Percentiles rank a stretch among this genome's conserved stretches.
Evolutionary conservation across 2,888 invertebrate species (phyloP).

Genomic region (Nomada ruficornis): DNA sequence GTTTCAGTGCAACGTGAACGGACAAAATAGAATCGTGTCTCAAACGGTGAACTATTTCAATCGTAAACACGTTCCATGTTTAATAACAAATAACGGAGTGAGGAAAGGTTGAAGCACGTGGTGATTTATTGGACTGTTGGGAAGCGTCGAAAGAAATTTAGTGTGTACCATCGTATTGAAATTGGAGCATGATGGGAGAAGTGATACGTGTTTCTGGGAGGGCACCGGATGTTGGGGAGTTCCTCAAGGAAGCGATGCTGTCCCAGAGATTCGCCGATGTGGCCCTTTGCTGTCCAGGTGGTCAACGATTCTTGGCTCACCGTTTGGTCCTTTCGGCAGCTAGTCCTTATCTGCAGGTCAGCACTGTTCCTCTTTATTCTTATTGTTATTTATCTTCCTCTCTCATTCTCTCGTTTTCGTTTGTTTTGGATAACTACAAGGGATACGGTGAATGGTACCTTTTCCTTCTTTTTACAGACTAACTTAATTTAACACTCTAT

Average conservation of each 20-base stretch:
- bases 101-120: background rate
- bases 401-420: background rate
- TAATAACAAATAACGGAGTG: background rate
- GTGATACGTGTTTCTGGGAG: slow-evolving; percentile 78
- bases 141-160: background rate
- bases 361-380: slow-evolving; percentile 50
- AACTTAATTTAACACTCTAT: too few relatives aligned
- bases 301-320: slow-evolving; percentile 87
- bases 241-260: slow-evolving; percentile 84
- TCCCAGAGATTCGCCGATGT: slow-evolving; percentile 87
- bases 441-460: too few relatives aligned
- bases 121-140: background rate
- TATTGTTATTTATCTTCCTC: background rate
- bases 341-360: slow-evolving; percentile 89
- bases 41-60: background rate
- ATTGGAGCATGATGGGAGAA: slow-evolving; percentile 76
- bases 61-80: background rate
- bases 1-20: slow-evolving; percentile 27
- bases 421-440: too few relatives aligned
- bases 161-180: slow-evolving; percentile 17
- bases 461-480: too few relatives aligned
- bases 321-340: slow-evolving; percentile 89
- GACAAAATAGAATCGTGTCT: background rate
- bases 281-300: slow-evolving; percentile 87
- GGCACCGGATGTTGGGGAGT: slow-evolving; percentile 76